Evolutionary conservation across 2,888 invertebrate genomes (phyloP), one percentile per base, ranked within the genome.

Genomic region (Xestoiulus laeticollis): DNA sequence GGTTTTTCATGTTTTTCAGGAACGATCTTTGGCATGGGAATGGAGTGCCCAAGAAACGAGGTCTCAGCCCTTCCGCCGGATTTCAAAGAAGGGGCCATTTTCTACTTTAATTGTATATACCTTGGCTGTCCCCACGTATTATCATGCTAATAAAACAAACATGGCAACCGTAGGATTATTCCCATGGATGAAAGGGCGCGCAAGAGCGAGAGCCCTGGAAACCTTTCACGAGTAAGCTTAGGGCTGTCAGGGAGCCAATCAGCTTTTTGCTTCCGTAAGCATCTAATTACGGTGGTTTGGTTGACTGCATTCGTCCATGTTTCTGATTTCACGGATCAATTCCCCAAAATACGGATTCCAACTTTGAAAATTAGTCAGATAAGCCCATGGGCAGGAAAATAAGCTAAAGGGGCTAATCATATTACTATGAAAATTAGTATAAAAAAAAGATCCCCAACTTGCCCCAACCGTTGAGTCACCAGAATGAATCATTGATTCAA

Each of bases 91-190:
- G 26, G 68, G 68, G 22, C 6, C 48, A 16, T 6, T 38, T 53
- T 16, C 68, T 26, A 68, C 68, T 68, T n/a, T 68, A 68, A 68
- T 68, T 68, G 22, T 22, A 26, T 68, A n/a, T n/a, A n/a, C n/a
- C 22, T 68, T 68, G 22, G 68, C 68, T 68, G 68, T 68, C 68
- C 68, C 68, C 68, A 68, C 68, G 68, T 26, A 68, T 68, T 68
- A 68, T 26, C 68, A 68, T 68, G 68, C 68, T 68, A 68, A 68
- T 68, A 68, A 68, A 68, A 68, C 68, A 68, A 68, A 68, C 68
- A 68, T 68, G 68, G 68, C 68, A 68, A n/a, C 68, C 68, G 2
- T 22, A 26, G 12, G 68, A 68, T 68, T 68, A 68, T 68, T 22
- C 12, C 68, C 68, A 68, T 68, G 5, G 12, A 68, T 68, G 68